Evolutionary conservation across 2,113 vertebrate genomes (phyloP), one percentile per base, ranked within the genome.

Genomic region (Nipponia nippon): DNA sequence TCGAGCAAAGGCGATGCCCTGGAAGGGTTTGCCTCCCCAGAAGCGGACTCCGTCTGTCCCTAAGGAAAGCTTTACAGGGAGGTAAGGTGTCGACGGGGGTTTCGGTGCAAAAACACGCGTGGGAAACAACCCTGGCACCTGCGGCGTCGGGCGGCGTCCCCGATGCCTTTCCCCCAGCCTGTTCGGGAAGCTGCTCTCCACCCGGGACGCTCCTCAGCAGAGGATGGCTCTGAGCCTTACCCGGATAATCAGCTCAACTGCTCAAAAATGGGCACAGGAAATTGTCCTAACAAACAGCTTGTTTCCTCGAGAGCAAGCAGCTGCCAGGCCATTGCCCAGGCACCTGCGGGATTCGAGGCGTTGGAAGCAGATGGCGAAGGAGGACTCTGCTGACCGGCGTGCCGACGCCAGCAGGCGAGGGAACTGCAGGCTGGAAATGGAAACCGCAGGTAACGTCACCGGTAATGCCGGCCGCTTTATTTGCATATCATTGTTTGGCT

Each of bases 101-200:
- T 21, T 34, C 4, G 1, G 16, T 36, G 59, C 47, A 22, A 40
- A 53, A 62, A 8, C 26, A 8, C 0, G 2, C 38, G 18, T 19
- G 46, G 30, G 69, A 59, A 44, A 17, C 15, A 23, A 6, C 40
- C 9, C 19, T 14, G 36, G 73, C 10, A 6, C 21, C 27, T 19
- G 58, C 10, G 56, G 73, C 32, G 21, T 7, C 2, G 5, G 49
- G 20, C 30, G 8, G 3, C 16, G 8, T 46, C 22, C 47, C 65
- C 1, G 38, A 6, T 49, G 49, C 32, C 23, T 69, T 72, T 25
- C 36, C 20, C 13, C 3, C 71, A 58, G 70, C 34, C 61, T 21
- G 0, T 5, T 0, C 17, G 29, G 21, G 83, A 25, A 18, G n/a
- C 2, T 5, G 3, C 7, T 8, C 17, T 36, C 16, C 6, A 1